Conservation (phyloP, 2,797 vertebrate genomes). For the Leontopithecus rosalia region DNA sequence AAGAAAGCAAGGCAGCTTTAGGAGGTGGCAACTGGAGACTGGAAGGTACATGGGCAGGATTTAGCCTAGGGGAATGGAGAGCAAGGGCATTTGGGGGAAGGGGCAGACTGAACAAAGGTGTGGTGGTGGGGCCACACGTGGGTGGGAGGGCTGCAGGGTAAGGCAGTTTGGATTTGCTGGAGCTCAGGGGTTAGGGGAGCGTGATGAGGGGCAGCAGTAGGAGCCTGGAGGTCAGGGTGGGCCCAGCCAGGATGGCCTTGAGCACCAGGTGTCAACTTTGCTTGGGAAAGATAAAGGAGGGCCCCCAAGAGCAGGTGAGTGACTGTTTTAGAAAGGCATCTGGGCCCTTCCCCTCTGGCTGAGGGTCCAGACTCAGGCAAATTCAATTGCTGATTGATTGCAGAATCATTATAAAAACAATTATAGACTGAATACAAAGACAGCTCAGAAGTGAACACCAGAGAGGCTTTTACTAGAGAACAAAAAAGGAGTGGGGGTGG, state of each 20-base stretch:
- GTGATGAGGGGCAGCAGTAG: neutral
- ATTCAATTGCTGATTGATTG: neutral
- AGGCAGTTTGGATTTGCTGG: neutral
- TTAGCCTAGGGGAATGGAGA: neutral
- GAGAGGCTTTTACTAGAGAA: neutral
- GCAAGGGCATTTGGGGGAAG: neutral
- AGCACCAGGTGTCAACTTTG: neutral
- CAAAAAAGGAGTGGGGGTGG: neutral
- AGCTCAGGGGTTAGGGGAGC: neutral
- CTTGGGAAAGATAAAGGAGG: neutral
- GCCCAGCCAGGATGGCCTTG: neutral
- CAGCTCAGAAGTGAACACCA: neutral
- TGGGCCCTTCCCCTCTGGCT: neutral
- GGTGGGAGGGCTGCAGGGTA: neutral
- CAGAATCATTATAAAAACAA: neutral
- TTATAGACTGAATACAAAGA: neutral
- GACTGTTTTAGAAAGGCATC: neutral
- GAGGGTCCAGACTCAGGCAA: neutral
- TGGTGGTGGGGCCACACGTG: fast-evolving
- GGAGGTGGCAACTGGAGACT: neutral
- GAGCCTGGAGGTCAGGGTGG: neutral
- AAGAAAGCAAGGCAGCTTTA: neutral
- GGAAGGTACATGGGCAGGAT: no score
- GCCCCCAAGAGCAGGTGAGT: neutral
- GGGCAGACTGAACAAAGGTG: neutral